Evolutionary conservation across 2,113 vertebrate genomes (phyloP).

Genomic region (Oophaga pumilio): DNA sequence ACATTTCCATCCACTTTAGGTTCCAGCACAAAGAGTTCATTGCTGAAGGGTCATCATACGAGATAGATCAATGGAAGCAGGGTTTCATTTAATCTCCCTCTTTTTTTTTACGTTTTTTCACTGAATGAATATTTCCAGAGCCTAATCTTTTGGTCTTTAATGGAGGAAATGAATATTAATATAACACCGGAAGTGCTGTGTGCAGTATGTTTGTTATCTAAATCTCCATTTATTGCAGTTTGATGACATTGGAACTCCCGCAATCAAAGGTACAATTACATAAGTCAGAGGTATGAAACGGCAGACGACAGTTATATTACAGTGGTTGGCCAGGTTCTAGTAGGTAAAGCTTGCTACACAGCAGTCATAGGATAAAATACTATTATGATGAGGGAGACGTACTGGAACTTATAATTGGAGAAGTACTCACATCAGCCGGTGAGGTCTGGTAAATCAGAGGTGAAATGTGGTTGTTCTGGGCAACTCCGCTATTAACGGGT

Average conservation of each 20-base stretch:
- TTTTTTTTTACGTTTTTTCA: slow-evolving; percentile 43
- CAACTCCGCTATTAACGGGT: too few species aligned
- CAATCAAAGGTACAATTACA: slow-evolving; percentile 21
- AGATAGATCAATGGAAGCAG: slow-evolving; percentile 34
- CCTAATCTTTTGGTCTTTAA: slow-evolving; percentile 35
- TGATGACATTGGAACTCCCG: slow-evolving; percentile 49
- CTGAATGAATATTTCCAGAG: slow-evolving; percentile 42
- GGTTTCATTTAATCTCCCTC: slow-evolving; percentile 41
- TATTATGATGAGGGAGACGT: background rate
- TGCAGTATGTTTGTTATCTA: slow-evolving; percentile 38
- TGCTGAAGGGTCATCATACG: slow-evolving; percentile 31
- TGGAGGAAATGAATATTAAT: slow-evolving; percentile 53
- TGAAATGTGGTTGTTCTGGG: too few species aligned
- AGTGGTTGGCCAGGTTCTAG: background rate
- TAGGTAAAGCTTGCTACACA: background rate
- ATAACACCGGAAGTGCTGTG: slow-evolving; percentile 30
- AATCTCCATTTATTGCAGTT: slow-evolving; percentile 47
- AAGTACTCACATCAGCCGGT: background rate
- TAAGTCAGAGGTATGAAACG: background rate
- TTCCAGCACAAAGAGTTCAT: slow-evolving; percentile 45
- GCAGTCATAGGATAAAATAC: background rate
- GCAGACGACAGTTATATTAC: background rate
- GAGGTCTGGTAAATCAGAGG: too few species aligned
- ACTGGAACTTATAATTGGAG: background rate
- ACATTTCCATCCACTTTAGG: slow-evolving; percentile 26